These are phyloP conservation scores for Conger conger DNA, from an alignment of 2,113 vertebrate genomes.

Conservation along the genomic window DNA sequence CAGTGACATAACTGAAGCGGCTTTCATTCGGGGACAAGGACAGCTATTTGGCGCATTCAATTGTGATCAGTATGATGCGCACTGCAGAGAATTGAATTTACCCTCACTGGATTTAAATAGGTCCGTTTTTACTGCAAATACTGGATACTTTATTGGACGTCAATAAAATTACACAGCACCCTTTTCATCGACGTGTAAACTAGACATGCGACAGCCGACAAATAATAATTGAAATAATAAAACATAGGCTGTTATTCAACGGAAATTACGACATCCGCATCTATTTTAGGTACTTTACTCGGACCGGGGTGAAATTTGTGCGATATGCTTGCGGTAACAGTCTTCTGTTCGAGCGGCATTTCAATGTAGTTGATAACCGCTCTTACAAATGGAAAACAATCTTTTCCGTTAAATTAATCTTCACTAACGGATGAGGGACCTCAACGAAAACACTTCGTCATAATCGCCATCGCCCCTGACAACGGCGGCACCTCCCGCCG, in stretches of 20 bases:
- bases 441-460: background rate
- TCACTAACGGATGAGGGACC: background rate
- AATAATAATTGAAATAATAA: background rate
- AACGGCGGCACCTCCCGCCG: background rate
- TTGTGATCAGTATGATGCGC: background rate
- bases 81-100: background rate
- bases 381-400: background rate
- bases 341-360: background rate
- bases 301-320: background rate
- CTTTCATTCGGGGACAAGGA: background rate
- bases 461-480: background rate
- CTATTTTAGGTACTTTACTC: background rate
- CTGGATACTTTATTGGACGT: too few species aligned
- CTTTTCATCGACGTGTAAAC: background rate
- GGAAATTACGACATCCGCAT: background rate
- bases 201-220: background rate
- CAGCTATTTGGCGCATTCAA: background rate
- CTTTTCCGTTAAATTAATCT: background rate
- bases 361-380: background rate
- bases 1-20: background rate
- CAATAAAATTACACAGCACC: background rate
- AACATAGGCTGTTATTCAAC: background rate
- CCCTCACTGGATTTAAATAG: background rate
- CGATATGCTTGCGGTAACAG: background rate
- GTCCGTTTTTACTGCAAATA: background rate